These are phyloP conservation scores for Stenotaenia linearis DNA, from an alignment of 2,888 invertebrate genomes.

Conservation along the genomic window DNA sequence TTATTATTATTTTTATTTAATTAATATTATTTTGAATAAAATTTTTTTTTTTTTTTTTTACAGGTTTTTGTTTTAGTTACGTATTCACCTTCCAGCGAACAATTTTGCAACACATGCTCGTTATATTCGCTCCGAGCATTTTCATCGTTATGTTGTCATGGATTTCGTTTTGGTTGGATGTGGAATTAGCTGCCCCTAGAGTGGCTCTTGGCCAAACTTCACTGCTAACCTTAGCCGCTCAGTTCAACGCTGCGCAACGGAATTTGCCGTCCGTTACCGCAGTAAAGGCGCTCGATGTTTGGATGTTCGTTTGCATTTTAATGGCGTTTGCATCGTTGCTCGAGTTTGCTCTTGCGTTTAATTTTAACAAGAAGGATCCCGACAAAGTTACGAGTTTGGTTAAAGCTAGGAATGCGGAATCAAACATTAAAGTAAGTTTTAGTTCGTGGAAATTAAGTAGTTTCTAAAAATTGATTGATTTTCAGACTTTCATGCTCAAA, in stretches of 20 bases:
- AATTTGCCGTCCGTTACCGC: background rate
- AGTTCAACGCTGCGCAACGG: background rate
- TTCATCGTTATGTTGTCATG: background rate
- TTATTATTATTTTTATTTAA: too few relatives aligned
- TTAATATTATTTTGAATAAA: background rate
- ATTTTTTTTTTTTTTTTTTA: background rate
- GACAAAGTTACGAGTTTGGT: background rate
- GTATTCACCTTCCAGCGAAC: background rate
- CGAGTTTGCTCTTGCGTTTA: background rate
- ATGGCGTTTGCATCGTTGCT: background rate
- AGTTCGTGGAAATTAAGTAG: too few relatives aligned
- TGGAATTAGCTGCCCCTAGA: background rate
- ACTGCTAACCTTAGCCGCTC: background rate
- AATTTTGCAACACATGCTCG: background rate
- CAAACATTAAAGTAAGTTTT: background rate
- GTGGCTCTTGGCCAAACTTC: background rate
- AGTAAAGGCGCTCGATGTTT: background rate
- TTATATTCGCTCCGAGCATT: background rate
- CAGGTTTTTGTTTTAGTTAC: background rate
- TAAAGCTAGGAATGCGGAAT: background rate
- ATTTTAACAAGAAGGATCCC: background rate
- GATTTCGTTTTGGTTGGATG: background rate
- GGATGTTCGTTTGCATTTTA: background rate
- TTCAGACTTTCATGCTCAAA: background rate
- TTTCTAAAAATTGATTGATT: too few relatives aligned